phyloP scores from a whole-genome alignment of 2,888 invertebrate genomes.

The Merodon equestris region DNA sequence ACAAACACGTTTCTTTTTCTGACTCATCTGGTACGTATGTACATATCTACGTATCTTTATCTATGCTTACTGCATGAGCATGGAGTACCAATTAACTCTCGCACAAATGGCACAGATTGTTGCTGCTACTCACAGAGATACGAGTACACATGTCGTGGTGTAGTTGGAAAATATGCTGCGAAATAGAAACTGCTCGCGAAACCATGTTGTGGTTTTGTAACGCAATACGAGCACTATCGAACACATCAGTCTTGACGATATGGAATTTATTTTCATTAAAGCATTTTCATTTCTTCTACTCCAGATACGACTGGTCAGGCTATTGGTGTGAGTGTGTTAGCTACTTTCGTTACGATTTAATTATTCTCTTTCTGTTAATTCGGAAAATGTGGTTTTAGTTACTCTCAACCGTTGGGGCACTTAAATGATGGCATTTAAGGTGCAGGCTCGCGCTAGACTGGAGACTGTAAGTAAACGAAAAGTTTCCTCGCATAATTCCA shows the following conservation, averaged over 20 bases:
- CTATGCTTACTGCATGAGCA: neutral
- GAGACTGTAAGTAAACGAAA: conserved; percentile 36
- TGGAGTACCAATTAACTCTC: conserved; percentile 42
- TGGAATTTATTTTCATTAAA: neutral
- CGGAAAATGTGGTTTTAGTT: conserved; percentile 3
- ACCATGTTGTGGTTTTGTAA: conserved; percentile 15
- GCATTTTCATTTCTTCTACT: neutral
- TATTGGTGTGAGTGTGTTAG: no score
- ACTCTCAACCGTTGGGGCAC: neutral
- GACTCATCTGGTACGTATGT: no score
- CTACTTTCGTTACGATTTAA: neutral
- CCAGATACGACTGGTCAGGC: neutral
- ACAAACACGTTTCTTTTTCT: conserved; percentile 41
- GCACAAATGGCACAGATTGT: conserved; percentile 59
- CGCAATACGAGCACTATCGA: neutral
- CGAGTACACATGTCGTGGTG: no score
- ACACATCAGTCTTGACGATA: neutral
- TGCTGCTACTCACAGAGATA: conserved; percentile 2
- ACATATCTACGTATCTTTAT: conserved; percentile 24
- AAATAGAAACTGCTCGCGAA: conserved; percentile 40
- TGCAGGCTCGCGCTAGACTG: neutral
- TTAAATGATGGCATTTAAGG: conserved; percentile 56
- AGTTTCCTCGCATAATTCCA: conserved; percentile 54
- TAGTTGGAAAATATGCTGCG: conserved; percentile 1
- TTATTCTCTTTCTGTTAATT: conserved; percentile 3